Base-by-base conservation (phyloP, 1,140 invertebrate species). In the Cotesia vestalis region DNA sequence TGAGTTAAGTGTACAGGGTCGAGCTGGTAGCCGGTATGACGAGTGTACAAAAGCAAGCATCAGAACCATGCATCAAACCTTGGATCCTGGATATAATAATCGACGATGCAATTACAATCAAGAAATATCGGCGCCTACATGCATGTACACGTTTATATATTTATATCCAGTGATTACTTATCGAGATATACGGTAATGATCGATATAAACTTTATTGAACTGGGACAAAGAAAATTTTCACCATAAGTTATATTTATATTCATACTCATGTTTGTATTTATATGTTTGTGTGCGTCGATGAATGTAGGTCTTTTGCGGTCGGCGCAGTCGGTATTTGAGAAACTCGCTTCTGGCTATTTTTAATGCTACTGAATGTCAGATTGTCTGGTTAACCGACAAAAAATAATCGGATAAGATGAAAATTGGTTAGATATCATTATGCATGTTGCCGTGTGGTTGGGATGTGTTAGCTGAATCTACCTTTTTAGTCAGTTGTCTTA, bases 161-260 rank as follows among this genome's bases (percentile, higher is more conserved):
- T 9, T 46, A 46, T 46, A 46, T 46, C 14, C 27, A 17, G 57
- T 59, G 20, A 59, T 59, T 59, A 59, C 17, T 59, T 59, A 59
- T 62, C 35, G 36, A 62, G 60, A 62, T 62, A 62, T 62, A 62
- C 60, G 36, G 36, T 40, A 62, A 62, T 62, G 60, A 62, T 62
- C 36, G 36, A 12, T 38, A 62, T 35, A 62, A 36, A 62, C 60
- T 36, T 62, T 62, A 62, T 35, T 11, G 14, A 62, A 36, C 60
- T 38, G 60, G 60, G 60, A 62, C 60, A 62, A 62, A 62, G 60
- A 62, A 62, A 62, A 62, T 62, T 62, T 35, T 62, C 27, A 27
- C 27, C 27, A 27, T 27, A 27, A 27, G 27, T 27, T 27, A 27
- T 27, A 27, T 27, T 27, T 27, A 27, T 27, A 27, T 27, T 12